Base-by-base conservation (phyloP, 2,113 vertebrate genomes). In the Crotalus helleri region DNA sequence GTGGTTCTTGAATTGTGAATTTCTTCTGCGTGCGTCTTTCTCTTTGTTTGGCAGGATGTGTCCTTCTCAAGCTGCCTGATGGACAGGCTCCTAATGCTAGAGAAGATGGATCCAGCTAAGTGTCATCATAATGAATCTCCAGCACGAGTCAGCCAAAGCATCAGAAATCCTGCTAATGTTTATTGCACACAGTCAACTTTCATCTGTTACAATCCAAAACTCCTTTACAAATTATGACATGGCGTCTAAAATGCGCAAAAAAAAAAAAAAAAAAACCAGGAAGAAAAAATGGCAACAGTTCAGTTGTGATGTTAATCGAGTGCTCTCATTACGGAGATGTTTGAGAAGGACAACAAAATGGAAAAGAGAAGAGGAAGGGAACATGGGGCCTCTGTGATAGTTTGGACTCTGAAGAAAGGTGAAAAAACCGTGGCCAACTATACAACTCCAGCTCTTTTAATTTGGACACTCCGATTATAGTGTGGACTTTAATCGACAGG, bases 21-120 rank as follows among this genome's bases (percentile, higher is more conserved):
- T 54, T 13, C 29, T n/a, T 57, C 95, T 95, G 88, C 91, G 87
- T 64, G n/a, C 44, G 69, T 90, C 61, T 64, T 94, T 90, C 95
- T 81, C 95, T 91, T 94, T 96, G 93, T 92, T 95, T 92, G 90
- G 58, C 93, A 92, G 94, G 92, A 91, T 94, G 96, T 96, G 94
- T 94, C 93, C 91, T 87, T 51, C 33, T 58, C 59, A n/a, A 33
- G 44, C 11, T 39, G n/a, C 15, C 49, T 13, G 33, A 7, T 15
- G 29, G 81, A 49, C 39, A 49, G 46, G 24, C 2, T 29, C 33
- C n/a, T 21, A 51, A 17, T 7, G 59, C 49, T 7, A 44, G 33
- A 69, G 59, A 69, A 11, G 49, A 5, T 24, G 29, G 23, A 4
- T 53, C 51, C 69, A 74, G 54, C 19, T 24, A 44, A n/a, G 23